Conservation (phyloP, 2,888 invertebrate species). For the Epirrhoe tristata region DNA sequence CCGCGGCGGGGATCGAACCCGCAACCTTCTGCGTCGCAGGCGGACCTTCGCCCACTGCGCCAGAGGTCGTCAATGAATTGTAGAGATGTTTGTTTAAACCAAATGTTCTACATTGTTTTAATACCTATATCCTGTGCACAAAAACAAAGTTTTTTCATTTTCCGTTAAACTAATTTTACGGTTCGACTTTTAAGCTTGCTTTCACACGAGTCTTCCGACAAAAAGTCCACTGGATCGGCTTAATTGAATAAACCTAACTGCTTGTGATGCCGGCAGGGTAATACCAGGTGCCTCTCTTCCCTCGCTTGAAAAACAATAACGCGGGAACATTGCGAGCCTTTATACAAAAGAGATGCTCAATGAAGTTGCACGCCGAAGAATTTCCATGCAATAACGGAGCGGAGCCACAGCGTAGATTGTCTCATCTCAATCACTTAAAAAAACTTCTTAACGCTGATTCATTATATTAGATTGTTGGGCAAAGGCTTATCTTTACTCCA, state of each 20-base stretch:
- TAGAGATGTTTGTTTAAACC: too few relatives aligned
- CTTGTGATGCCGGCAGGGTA: conserved; percentile 73
- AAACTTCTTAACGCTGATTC: neutral
- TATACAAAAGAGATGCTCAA: conserved; percentile 80
- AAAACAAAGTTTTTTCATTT: neutral
- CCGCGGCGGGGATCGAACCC: too few relatives aligned
- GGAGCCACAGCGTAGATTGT: conserved; percentile 44
- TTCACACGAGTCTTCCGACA: conserved; percentile 48
- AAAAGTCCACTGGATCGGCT: conserved; percentile 56
- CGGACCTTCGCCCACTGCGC: too few relatives aligned
- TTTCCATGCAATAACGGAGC: conserved; percentile 83
- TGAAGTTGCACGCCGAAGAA: conserved; percentile 83
- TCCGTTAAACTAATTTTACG: conserved; percentile 12
- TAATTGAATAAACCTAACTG: conserved; percentile 77
- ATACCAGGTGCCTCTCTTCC: conserved; percentile 71
- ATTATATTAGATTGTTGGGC: too few relatives aligned
- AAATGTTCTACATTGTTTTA: too few relatives aligned
- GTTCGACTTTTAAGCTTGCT: conserved; percentile 41
- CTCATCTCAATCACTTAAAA: neutral
- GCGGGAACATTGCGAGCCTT: conserved; percentile 77
- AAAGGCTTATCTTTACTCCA: too few relatives aligned
- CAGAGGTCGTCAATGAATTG: too few relatives aligned
- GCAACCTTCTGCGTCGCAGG: too few relatives aligned
- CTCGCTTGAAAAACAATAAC: conserved; percentile 83
- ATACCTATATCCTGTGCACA: neutral